phyloP scores from a whole-genome alignment of 2,797 vertebrate genomes.

The Xiphorhynchus erythropygius region DNA sequence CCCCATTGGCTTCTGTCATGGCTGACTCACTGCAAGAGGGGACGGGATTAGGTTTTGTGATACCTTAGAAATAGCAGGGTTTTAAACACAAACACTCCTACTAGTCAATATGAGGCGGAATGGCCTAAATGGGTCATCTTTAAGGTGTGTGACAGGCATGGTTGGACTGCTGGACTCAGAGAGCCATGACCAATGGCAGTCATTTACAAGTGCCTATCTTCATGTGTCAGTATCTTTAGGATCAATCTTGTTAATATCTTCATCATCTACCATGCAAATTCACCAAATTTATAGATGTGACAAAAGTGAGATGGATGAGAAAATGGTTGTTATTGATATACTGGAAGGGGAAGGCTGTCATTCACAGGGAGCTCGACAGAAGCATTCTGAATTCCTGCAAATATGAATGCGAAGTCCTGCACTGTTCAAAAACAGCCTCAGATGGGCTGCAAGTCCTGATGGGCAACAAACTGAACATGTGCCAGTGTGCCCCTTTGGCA shows the following conservation, averaged over 20 bases:
- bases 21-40: background rate
- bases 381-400: background rate
- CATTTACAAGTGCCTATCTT: background rate
- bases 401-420: background rate
- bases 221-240: background rate
- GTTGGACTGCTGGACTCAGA: background rate
- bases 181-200: fast-evolving
- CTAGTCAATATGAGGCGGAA: background rate
- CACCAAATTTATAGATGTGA: background rate
- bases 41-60: background rate
- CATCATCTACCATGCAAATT: background rate
- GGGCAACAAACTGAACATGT: background rate
- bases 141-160: background rate
- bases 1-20: background rate
- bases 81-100: background rate
- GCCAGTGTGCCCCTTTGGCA: background rate
- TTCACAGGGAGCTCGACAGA: background rate
- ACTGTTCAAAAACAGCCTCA: background rate
- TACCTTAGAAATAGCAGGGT: background rate
- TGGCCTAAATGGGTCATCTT: background rate
- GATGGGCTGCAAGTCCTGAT: background rate
- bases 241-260: background rate
- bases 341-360: background rate
- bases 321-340: background rate
- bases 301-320: background rate